Percentiles rank a stretch among this genome's conserved stretches.
phyloP scores from a whole-genome alignment of 1,140 invertebrate genomes.

The Zaprionus kolodkinae region DNA sequence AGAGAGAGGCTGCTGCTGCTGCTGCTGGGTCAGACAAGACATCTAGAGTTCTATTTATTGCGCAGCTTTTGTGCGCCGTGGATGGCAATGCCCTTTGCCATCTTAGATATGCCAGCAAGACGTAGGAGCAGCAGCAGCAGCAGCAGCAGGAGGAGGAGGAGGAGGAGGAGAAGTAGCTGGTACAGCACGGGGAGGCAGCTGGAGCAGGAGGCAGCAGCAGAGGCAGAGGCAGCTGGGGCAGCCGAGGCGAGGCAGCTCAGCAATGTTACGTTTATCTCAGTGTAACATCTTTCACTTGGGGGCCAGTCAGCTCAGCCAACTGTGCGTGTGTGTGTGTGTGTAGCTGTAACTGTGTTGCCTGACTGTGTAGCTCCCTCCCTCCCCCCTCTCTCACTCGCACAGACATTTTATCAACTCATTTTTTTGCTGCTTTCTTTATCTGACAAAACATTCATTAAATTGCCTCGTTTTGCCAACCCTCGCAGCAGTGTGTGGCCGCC shows the following conservation, averaged over 20 bases:
- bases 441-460: constrained; percentile 83
- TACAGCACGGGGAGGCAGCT: constrained; percentile 22
- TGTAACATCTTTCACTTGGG: constrained; percentile 76
- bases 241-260: background rate
- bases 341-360: constrained; percentile 31
- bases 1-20: background rate
- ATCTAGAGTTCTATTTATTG: constrained; percentile 70
- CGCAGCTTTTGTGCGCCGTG: constrained; percentile 77
- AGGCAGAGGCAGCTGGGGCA: background rate
- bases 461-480: constrained; percentile 68
- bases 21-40: constrained; percentile 46
- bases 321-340: constrained; percentile 21
- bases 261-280: constrained; percentile 73
- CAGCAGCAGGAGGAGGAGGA: too few species aligned
- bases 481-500: constrained; percentile 37
- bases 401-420: constrained; percentile 63
- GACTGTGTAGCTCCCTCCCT: constrained; percentile 6
- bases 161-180: background rate
- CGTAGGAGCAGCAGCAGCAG: constrained; percentile 15
- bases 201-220: background rate
- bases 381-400: constrained; percentile 26
- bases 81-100: constrained; percentile 83
- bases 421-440: constrained; percentile 66
- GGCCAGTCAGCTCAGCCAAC: constrained; percentile 16
- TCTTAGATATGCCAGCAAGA: constrained; percentile 68